Percentiles rank a stretch among this genome's conserved stretches.
Conservation (phyloP, 2,888 invertebrate genomes). For the Listrodromus nycthemerus region DNA sequence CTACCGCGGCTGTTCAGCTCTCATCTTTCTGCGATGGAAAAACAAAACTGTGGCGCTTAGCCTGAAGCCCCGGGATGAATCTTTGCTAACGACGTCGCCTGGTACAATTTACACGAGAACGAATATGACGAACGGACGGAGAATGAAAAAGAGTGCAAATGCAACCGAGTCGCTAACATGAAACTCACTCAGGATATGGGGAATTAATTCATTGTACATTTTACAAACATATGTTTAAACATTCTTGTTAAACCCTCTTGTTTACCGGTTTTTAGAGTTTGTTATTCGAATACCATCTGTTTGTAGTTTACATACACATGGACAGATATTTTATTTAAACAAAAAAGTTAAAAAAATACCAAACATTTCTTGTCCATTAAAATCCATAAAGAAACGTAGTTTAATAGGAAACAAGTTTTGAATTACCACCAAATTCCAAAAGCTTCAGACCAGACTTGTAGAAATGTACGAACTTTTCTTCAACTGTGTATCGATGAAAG, state of each 20-base stretch:
- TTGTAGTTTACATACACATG: too few species aligned
- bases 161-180: conserved; percentile 7
- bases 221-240: background rate
- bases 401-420: too few species aligned
- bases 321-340: too few species aligned
- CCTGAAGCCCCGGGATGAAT: conserved; percentile 37
- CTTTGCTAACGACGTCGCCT: conserved; percentile 52
- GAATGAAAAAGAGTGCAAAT: conserved; percentile 18
- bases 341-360: too few species aligned
- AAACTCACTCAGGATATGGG: background rate
- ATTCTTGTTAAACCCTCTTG: background rate
- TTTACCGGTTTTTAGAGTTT: too few species aligned
- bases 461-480: too few species aligned
- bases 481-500: too few species aligned
- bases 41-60: conserved; percentile 5
- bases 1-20: conserved; percentile 6
- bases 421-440: too few species aligned
- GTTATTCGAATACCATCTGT: background rate
- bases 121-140: conserved; percentile 37
- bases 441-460: too few species aligned
- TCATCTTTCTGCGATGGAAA: conserved; percentile 17
- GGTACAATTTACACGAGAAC: conserved; percentile 40
- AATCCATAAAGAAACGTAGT: too few species aligned
- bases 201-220: background rate
- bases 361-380: too few species aligned